Conservation (phyloP, 1,140 invertebrate genomes). For the Diachasmimorpha longicaudata region DNA sequence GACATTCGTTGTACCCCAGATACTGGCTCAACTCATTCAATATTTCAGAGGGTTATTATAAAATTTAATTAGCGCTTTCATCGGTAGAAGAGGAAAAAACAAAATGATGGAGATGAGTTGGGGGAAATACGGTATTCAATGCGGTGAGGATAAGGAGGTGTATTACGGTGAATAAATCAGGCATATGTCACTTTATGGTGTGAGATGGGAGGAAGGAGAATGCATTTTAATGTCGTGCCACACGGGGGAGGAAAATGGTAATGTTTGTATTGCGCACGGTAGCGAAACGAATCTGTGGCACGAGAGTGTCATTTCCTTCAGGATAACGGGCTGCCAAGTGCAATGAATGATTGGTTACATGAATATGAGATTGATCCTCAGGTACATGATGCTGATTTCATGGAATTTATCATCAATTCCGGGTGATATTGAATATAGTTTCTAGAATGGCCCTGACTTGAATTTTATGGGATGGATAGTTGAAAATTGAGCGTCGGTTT, state of each 20-base stretch:
- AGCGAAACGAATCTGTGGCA: constrained; percentile 16
- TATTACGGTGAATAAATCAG: neutral
- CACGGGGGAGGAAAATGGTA: neutral
- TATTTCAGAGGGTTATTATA: neutral
- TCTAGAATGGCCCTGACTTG: too few species aligned
- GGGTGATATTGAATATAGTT: too few species aligned
- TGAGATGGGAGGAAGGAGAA: neutral
- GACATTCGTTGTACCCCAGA: constrained; percentile 1
- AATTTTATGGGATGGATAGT: too few species aligned
- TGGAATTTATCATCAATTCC: too few species aligned
- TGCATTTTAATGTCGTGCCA: neutral
- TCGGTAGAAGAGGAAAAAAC: neutral
- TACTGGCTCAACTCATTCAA: neutral
- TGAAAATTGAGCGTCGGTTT: too few species aligned
- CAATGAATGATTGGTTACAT: too few species aligned
- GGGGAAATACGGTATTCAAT: neutral
- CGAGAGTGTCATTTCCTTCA: constrained; percentile 3
- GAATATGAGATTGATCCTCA: too few species aligned
- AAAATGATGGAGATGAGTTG: neutral
- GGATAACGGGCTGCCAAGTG: constrained; percentile 11
- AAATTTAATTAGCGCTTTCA: neutral
- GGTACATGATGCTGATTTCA: too few species aligned
- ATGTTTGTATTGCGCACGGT: neutral
- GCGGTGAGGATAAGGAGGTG: neutral
- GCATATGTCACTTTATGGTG: neutral